Evolutionary conservation across 1,140 invertebrate species (phyloP).

Genomic region (Episyrphus balteatus): DNA sequence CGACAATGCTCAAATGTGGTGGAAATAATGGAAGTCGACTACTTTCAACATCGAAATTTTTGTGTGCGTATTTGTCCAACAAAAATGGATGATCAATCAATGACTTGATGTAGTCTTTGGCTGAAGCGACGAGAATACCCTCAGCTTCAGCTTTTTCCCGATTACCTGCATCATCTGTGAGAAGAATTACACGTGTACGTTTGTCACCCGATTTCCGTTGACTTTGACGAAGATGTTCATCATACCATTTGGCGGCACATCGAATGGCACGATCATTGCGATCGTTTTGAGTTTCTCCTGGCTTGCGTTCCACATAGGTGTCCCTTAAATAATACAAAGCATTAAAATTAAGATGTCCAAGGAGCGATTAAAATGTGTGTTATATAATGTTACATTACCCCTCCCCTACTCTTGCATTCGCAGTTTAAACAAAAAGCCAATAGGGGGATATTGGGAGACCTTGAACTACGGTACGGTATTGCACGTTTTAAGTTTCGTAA

Average conservation of each 20-base stretch:
- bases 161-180: constrained; percentile 82
- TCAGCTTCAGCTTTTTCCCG: constrained; percentile 56
- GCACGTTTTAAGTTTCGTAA: no score
- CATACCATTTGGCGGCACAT: constrained; percentile 71
- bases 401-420: neutral
- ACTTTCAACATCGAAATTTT: constrained; percentile 49
- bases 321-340: constrained; percentile 48
- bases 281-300: constrained; percentile 77
- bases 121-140: constrained; percentile 52
- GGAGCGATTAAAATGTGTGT: no score
- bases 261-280: constrained; percentile 88
- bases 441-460: no score
- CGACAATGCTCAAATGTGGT: constrained; percentile 66
- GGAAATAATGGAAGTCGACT: constrained; percentile 64
- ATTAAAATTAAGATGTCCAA: no score
- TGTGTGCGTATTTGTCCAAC: constrained; percentile 67
- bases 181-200: constrained; percentile 57
- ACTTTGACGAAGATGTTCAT: constrained; percentile 42
- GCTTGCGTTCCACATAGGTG: constrained; percentile 72
- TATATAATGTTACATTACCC: no score
- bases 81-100: constrained; percentile 52
- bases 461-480: no score
- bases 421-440: no score
- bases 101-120: constrained; percentile 60
- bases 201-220: constrained; percentile 27